phyloP scores from a whole-genome alignment of 2,113 vertebrate species.

The Alosa alosa region DNA sequence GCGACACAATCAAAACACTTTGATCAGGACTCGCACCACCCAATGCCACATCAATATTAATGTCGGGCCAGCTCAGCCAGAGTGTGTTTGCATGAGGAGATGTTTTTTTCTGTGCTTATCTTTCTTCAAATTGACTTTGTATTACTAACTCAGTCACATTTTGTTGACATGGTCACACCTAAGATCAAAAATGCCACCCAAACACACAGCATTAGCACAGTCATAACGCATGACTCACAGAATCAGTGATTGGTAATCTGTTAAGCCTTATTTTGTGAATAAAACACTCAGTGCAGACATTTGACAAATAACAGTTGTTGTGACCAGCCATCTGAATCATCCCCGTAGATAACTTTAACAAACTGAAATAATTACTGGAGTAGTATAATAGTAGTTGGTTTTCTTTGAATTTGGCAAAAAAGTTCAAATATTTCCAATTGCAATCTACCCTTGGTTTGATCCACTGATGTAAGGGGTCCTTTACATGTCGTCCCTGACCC shows the following conservation, averaged over 20 bases:
- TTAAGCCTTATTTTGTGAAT: not conserved
- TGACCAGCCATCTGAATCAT: not conserved
- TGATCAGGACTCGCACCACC: not conserved
- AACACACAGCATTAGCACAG: too few species aligned
- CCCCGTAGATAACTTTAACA: not conserved
- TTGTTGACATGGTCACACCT: not conserved
- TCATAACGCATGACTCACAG: not conserved
- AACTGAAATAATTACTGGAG: not conserved
- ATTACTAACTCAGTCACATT: not conserved
- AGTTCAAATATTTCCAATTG: not conserved
- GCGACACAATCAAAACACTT: conserved; percentile 7
- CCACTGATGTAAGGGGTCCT: not conserved
- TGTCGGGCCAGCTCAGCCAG: not conserved
- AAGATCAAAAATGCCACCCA: not conserved
- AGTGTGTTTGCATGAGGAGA: not conserved
- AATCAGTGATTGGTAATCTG: not conserved
- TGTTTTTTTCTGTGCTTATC: not conserved
- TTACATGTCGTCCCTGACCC: conserved; percentile 59
- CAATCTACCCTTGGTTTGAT: not conserved
- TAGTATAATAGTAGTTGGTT: not conserved
- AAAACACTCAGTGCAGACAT: not conserved
- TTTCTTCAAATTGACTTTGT: not conserved
- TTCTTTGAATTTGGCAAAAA: not conserved
- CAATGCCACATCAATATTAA: not conserved
- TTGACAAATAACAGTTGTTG: not conserved